Base-by-base conservation (phyloP, 2,797 vertebrate genomes). In the Trematomus bernacchii region DNA sequence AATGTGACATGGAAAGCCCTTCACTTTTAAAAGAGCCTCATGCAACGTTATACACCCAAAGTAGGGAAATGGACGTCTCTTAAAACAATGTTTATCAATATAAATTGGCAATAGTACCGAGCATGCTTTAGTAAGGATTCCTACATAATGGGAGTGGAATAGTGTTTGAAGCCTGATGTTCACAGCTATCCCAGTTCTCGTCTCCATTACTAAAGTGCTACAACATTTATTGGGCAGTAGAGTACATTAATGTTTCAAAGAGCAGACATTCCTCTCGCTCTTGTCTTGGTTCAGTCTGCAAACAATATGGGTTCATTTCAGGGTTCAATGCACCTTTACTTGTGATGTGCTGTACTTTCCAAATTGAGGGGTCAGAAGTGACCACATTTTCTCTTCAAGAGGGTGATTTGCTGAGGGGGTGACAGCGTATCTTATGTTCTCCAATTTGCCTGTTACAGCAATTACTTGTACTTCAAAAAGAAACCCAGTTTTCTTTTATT, bases 151-250 rank as follows among this genome's bases (percentile, higher is more conserved):
- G 4, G 65, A 68, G 23, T 40, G 21, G 43, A 62, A 62, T 42
- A 19, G 23, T 57, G 37, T 83, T 72, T 76, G 40, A 80, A 60
- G 52, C 21, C 55, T 71, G 57, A 53, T 42, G 58, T 64, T 43
- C 3, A 13, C 30, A 59, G 62, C 46, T 40, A 50, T 73, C 68
- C 53, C n/a, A 54, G 7, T 53, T 69, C 55, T 43, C 55, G 74
- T 85, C 63, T 89, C 70, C 50, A 8, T 74, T 47, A 51, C 58
- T 79, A 60, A 68, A 81, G 61, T 77, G 57, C 46, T 66, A 16
- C 23, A 63, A 48, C 13, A 63, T 84, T 82, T 89, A 85, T 76
- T 81, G 73, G 74, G 46, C 64, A 50, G 73, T 48, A 71, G 55
- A 83, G 67, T 51, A 50, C 58, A 78, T 50, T 77, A 61, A 71